Evolutionary conservation across 2,113 vertebrate genomes (phyloP).

Genomic region (Coreoperca whiteheadi): DNA sequence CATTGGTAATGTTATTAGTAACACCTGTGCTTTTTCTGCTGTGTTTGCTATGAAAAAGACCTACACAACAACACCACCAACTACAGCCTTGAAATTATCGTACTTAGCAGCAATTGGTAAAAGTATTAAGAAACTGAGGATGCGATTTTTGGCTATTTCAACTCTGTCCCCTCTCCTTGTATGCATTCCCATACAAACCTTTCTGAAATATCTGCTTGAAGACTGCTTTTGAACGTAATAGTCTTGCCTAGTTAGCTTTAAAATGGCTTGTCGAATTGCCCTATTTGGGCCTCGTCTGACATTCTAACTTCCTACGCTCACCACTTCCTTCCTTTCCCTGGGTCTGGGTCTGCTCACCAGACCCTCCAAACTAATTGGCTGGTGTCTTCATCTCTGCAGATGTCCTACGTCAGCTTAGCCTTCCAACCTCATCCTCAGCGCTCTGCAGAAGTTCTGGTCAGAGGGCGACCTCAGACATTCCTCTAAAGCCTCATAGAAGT

Average conservation of each 20-base stretch:
- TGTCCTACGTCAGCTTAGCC: slow-evolving; percentile 67
- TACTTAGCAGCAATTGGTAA: neutral
- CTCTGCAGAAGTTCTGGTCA: slow-evolving; percentile 67
- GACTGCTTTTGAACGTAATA: neutral
- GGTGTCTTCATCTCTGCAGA: slow-evolving; percentile 64
- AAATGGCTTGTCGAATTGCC: slow-evolving; percentile 48
- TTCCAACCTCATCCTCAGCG: slow-evolving; percentile 53
- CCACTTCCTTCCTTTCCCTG: slow-evolving; percentile 65
- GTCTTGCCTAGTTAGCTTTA: neutral
- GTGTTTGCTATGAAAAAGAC: neutral
- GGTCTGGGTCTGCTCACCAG: slow-evolving; percentile 53
- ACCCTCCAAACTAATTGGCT: slow-evolving; percentile 50
- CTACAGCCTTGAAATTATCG: neutral
- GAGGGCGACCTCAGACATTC: slow-evolving; percentile 80
- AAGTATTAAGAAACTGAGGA: neutral
- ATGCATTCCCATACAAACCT: slow-evolving; percentile 18
- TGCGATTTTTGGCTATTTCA: neutral
- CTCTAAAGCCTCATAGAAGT: slow-evolving; percentile 75
- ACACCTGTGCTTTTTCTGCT: neutral
- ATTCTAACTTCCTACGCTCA: slow-evolving; percentile 60
- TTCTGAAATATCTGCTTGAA: slow-evolving; percentile 25
- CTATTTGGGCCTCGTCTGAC: slow-evolving; percentile 62
- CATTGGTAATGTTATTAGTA: neutral
- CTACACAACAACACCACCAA: neutral
- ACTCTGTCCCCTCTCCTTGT: neutral